Evolutionary conservation across 1,140 invertebrate species (phyloP), one percentile per base, ranked within the genome.

Genomic region (Aphaenogaster rudis): DNA sequence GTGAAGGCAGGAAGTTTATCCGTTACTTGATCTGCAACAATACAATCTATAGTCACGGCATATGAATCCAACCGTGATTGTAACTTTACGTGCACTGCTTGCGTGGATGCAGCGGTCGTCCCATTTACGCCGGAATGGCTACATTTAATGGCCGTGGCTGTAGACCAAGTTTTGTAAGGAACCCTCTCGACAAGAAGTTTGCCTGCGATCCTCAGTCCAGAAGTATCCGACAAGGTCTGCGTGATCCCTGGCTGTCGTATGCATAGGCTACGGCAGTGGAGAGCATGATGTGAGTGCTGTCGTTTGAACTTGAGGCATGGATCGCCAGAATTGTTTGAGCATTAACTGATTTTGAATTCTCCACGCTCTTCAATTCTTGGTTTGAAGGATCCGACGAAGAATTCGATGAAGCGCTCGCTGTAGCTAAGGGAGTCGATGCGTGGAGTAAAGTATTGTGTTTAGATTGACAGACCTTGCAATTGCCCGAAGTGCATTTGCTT

Each of bases 371-470:
- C 21, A 39, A 2, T 9, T 13, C 0, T n/a, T 0, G 33, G 21
- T 21, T 21, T 21, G 21, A 21, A 21, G 21, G 21, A 9, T 9
- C 2, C 0, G 0, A 21, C 17, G 7, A 8, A 0, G 63, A 2
- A 0, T 39, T 45, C 39, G 61, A 2, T 17, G 21, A 9, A 3
- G 52, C 17, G 0, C 21, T 21, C 21, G 13, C 15, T 3, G 2
- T 1, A 21, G 21, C 21, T 21, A 21, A 21, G 21, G 21, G 0
- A 21, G 21, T 0, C 21, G 21, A 21, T 2, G 52, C 3, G 21
- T 91, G 86, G 0, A 89, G 50, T 4, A 86, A 54, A 0, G 86
- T 86, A n/a, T 91, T 79, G n/a, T 89, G 86, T 8, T 21, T 82
- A 0, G 39, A 17, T 8, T 84, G 50, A 13, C 88, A 91, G 21